Evolutionary conservation across 2,888 invertebrate species (phyloP).

Genomic region (Nineta flava): DNA sequence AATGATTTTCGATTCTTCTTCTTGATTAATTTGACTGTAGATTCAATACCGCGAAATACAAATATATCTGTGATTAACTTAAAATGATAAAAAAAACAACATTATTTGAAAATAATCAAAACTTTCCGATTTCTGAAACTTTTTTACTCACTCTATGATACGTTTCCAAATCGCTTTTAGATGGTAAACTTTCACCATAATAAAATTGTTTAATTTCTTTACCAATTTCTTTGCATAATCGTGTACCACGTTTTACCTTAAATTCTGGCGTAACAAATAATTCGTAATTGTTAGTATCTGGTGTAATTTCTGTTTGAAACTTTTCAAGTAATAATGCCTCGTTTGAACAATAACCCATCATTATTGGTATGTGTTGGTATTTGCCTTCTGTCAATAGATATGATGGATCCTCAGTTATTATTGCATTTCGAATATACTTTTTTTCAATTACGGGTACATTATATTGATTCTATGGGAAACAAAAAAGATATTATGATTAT

Average conservation of each 20-base stretch:
- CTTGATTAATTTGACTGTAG: not conserved
- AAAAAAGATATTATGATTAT: no score
- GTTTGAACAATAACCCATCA: not conserved
- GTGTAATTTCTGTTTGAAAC: not conserved
- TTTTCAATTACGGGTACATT: not conserved
- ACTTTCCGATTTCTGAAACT: not conserved
- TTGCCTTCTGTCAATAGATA: not conserved
- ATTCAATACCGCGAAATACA: not conserved
- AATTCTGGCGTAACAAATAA: not conserved
- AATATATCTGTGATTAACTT: not conserved
- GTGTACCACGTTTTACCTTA: not conserved
- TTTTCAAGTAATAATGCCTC: not conserved
- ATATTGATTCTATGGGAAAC: not conserved
- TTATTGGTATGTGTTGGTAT: not conserved
- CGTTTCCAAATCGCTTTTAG: not conserved
- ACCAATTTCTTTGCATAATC: conserved; percentile 1
- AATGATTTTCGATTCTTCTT: not conserved
- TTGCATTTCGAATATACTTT: not conserved
- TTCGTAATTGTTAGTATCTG: not conserved
- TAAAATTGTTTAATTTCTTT: conserved; percentile 3
- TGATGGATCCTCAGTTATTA: not conserved
- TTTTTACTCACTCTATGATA: not conserved
- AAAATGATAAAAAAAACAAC: not conserved
- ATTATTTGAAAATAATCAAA: not conserved
- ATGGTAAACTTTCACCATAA: not conserved